phyloP scores from a whole-genome alignment of 2,113 vertebrate genomes.

The Brienomyrus brachyistius region DNA sequence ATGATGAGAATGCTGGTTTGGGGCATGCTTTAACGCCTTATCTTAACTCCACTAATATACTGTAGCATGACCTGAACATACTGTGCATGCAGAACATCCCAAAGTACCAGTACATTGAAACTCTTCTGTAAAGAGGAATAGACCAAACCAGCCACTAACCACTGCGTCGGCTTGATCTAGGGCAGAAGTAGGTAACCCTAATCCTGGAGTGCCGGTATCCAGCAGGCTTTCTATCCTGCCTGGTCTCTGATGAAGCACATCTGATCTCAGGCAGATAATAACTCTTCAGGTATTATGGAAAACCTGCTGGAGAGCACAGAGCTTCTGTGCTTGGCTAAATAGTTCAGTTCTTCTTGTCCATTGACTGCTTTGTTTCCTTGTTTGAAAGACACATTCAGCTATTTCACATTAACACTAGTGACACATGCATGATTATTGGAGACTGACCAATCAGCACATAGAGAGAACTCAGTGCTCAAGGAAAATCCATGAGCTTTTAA shows the following conservation, averaged over 20 bases:
- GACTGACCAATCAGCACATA: background rate
- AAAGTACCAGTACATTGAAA: background rate
- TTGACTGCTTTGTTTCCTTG: background rate
- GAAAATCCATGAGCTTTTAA: background rate
- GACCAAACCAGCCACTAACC: background rate
- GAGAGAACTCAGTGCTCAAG: background rate
- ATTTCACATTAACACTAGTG: background rate
- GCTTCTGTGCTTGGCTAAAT: background rate
- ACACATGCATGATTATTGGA: background rate
- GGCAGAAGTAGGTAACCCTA: background rate
- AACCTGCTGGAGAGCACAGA: background rate
- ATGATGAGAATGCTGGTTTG: background rate
- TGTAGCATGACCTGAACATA: background rate
- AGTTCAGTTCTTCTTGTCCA: background rate
- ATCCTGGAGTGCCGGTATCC: background rate
- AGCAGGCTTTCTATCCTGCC: background rate
- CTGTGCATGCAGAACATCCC: background rate
- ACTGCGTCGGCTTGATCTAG: background rate
- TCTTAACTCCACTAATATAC: background rate
- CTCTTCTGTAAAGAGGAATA: background rate
- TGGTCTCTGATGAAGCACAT: background rate
- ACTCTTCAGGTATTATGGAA: background rate
- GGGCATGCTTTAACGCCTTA: background rate
- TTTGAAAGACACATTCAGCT: background rate
- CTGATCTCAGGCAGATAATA: background rate